Percentiles rank a stretch among this genome's conserved stretches.
These are phyloP conservation scores for Melikaiella ostensackeni DNA, from an alignment of 2,888 invertebrate genomes.

Conservation along the genomic window DNA sequence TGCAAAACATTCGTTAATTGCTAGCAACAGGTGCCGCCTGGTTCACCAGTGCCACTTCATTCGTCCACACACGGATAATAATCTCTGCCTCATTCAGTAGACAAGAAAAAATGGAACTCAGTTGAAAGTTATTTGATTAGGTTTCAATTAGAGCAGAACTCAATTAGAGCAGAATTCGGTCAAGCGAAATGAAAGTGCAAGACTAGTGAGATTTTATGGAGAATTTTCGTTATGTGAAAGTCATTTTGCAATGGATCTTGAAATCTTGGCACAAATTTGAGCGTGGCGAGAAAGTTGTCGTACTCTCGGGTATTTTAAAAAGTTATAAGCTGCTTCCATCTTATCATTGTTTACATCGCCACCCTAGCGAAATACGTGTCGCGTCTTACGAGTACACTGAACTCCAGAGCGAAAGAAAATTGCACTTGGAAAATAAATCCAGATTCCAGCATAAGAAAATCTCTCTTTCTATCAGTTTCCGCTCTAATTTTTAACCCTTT, in stretches of 20 bases:
- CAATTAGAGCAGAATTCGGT: too few species aligned
- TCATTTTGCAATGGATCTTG: neutral
- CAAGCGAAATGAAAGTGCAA: too few species aligned
- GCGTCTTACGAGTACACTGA: neutral
- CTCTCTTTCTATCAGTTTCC: too few species aligned
- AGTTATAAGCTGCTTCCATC: neutral
- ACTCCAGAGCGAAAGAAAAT: neutral
- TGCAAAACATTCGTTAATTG: constrained; percentile 15
- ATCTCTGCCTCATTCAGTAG: neutral
- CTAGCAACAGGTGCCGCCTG: constrained; percentile 31
- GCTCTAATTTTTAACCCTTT: too few species aligned
- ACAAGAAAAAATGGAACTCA: neutral
- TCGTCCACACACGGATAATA: constrained; percentile 11
- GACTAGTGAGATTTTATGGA: neutral
- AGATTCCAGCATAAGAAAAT: too few species aligned
- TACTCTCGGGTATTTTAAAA: constrained; percentile 2
- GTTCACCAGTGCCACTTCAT: constrained; percentile 16
- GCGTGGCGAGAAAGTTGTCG: neutral
- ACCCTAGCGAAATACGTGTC: constrained; percentile 10
- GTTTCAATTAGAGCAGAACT: too few species aligned
- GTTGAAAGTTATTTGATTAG: too few species aligned
- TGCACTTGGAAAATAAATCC: neutral
- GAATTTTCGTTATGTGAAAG: neutral
- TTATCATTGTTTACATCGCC: constrained; percentile 29
- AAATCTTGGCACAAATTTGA: constrained; percentile 9